Evolutionary conservation across 2,888 invertebrate species (phyloP), one percentile per base, ranked within the genome.

Genomic region (Crocallis elinguaria): DNA sequence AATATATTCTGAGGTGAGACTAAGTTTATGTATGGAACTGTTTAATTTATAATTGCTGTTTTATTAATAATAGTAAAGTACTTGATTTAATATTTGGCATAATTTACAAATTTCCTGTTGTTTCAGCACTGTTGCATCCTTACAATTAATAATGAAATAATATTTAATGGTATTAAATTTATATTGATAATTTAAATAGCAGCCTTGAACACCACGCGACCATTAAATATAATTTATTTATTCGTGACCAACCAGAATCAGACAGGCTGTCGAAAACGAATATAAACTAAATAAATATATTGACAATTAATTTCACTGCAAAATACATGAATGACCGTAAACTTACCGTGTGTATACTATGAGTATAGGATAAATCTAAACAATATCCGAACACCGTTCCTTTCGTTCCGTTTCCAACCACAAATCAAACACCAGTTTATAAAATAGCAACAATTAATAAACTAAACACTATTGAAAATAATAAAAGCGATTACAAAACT

Each of bases 391-490:
- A 59, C 63, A 55, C 64, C 54, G 56, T 59, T 67, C 55, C 60
- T 58, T 39, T 45, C 41, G 48, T 57, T 37, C 54, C 41, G 32
- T 32, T 52, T 42, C 50, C 57, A 73, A 75, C 71, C 82, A 85
- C 83, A 61, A 43, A 75, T 67, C 66, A 62, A 64, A 65, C 72
- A 76, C 77, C 74, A 64, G 65, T 60, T 69, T 49, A 14, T 43
- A 0, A 27, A 12, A 25, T 3, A 30, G 11, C 9, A 73, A 71
- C 72, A 75, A 76, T 73, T 69, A 73, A 77, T 75, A 62, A 78
- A 73, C 71, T 72, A 69, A 72, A 80, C 83, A 81, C 78, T 73
- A 76, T 72, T 57, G 74, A 71, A 67, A 76, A 75, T 62, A 64
- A n/a, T 55, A 38, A 49, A 57, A 32, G 33, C 13, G 38, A 49